These are phyloP conservation scores for Tupiocoris notatus DNA, from an alignment of 2,888 invertebrate species.

Conservation along the genomic window DNA sequence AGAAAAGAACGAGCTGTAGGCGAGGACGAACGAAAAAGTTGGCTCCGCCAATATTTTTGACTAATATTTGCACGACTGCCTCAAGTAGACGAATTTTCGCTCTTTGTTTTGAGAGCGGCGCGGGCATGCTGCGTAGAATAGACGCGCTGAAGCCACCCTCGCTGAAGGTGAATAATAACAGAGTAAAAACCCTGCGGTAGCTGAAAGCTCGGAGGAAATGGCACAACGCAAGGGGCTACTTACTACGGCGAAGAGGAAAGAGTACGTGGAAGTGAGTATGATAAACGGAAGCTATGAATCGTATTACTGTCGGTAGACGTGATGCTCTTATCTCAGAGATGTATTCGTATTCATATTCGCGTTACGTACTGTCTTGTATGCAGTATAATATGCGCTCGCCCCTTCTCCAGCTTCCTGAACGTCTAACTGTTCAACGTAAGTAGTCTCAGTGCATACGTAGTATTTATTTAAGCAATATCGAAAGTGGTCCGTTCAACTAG, in stretches of 20 bases:
- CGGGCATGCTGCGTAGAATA: too few species aligned
- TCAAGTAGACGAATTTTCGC: background rate
- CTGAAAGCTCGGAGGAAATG: background rate
- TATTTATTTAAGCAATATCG: too few species aligned
- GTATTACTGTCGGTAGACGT: background rate
- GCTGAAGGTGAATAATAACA: background rate
- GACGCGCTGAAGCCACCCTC: background rate
- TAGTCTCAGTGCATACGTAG: too few species aligned
- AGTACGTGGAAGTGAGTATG: background rate
- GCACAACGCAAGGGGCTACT: background rate
- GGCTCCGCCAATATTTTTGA: background rate
- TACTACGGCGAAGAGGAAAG: background rate
- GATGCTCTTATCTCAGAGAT: background rate
- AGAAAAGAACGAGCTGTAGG: background rate
- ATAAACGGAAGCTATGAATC: background rate
- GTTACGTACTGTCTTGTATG: background rate
- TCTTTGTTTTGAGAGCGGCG: background rate
- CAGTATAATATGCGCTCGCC: too few species aligned
- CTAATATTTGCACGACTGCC: background rate
- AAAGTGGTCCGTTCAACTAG: too few species aligned
- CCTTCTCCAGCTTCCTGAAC: too few species aligned
- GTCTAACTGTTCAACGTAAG: too few species aligned
- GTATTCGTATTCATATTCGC: background rate
- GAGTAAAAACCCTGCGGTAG: background rate
- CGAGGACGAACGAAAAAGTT: background rate